phyloP scores from a whole-genome alignment of 2,113 vertebrate genomes.

The Cisticola juncidis region DNA sequence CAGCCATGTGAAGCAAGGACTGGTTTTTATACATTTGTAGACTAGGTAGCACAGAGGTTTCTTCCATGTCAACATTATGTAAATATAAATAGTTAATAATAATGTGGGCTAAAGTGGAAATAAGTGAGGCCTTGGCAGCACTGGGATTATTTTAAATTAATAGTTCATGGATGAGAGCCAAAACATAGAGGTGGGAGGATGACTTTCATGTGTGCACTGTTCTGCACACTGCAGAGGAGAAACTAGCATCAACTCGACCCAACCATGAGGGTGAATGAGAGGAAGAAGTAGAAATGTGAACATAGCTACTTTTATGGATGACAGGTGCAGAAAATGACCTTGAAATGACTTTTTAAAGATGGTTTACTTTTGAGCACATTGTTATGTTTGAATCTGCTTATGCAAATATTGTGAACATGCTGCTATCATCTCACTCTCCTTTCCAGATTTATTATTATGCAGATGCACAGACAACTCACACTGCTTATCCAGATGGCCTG shows the following conservation, averaged over 20 bases:
- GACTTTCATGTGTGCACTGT: neutral
- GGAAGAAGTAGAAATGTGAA: neutral
- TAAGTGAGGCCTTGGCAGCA: neutral
- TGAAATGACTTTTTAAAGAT: neutral
- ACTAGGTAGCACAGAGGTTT: neutral
- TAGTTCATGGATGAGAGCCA: neutral
- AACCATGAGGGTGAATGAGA: neutral
- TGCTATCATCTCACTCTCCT: neutral
- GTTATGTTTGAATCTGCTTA: neutral
- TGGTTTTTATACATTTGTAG: neutral
- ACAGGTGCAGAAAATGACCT: neutral
- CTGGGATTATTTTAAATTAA: neutral
- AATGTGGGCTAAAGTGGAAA: neutral
- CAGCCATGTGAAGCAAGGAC: neutral
- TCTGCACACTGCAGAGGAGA: neutral
- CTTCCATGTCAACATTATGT: neutral
- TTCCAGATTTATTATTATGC: conserved; percentile 78
- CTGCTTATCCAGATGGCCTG: conserved; percentile 67
- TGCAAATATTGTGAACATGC: neutral
- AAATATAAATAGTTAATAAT: neutral
- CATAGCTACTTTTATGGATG: neutral
- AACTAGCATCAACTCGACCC: neutral
- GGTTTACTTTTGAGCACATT: neutral
- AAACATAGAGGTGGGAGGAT: neutral
- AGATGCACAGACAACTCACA: conserved; percentile 69